Evolutionary conservation across 2,888 invertebrate species (phyloP).

Genomic region (Ligdia adustata): DNA sequence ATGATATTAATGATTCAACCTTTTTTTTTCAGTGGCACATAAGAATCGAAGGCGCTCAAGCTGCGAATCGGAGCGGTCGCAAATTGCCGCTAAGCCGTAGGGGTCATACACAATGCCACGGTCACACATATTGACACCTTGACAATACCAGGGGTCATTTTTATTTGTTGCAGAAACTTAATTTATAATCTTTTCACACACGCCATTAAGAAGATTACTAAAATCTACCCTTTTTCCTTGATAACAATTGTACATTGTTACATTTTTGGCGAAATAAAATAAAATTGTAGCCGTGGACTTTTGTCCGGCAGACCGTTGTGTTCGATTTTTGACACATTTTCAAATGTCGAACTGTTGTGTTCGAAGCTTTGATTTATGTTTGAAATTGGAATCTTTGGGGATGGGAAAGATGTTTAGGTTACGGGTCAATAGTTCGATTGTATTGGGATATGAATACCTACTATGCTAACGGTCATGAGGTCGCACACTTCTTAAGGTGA

Average conservation of each 20-base stretch:
- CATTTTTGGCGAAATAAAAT: conserved; percentile 73
- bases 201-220: conserved; percentile 83
- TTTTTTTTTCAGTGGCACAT: neutral
- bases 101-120: conserved; percentile 78
- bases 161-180: conserved; percentile 84
- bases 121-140: conserved; percentile 84
- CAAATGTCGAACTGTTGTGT: conserved; percentile 65
- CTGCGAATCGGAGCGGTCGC: conserved; percentile 68
- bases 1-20: conserved; percentile 45
- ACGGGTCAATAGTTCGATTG: conserved; percentile 73
- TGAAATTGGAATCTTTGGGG: conserved; percentile 55
- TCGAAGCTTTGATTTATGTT: conserved; percentile 79
- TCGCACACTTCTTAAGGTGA: conserved; percentile 67
- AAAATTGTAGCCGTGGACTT: conserved; percentile 63
- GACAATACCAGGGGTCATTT: conserved; percentile 83
- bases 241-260: conserved; percentile 81
- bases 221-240: conserved; percentile 81
- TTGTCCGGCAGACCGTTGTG: conserved; percentile 69
- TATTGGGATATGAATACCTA: conserved; percentile 59
- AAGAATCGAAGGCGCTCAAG: conserved; percentile 64
- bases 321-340: conserved; percentile 76
- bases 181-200: conserved; percentile 85
- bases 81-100: conserved; percentile 77
- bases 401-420: conserved; percentile 70
- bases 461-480: conserved; percentile 74